A percentile compares a stretch with the other conserved stretches of the same genome.
phyloP scores from a whole-genome alignment of 2,113 vertebrate species.

The Trematocara macrostoma region DNA sequence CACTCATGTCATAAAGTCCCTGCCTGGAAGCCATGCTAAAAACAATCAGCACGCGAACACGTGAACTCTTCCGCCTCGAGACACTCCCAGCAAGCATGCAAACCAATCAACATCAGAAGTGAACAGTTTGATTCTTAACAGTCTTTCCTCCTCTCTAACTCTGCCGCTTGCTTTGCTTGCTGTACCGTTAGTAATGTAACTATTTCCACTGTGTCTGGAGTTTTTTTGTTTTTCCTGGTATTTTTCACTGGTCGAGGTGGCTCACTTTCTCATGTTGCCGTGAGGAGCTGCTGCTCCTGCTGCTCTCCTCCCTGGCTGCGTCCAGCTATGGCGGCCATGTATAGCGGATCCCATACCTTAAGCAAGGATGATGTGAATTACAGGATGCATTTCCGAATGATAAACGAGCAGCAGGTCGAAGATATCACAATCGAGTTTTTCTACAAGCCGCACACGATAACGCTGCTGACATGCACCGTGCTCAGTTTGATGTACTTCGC shows the following conservation, averaged over 20 bases:
- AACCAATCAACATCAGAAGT: slow-evolving; percentile 39
- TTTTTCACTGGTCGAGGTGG: not conserved
- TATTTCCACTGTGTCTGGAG: not conserved
- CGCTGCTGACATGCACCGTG: slow-evolving; percentile 89
- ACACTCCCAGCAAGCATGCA: slow-evolving; percentile 4
- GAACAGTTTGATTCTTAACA: not conserved
- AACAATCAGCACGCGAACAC: not conserved
- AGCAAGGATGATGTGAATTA: slow-evolving; percentile 97
- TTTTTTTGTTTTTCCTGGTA: not conserved
- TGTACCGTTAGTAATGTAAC: not conserved
- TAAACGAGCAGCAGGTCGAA: slow-evolving; percentile 98
- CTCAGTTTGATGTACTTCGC: slow-evolving; percentile 96
- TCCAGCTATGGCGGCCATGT: slow-evolving; percentile 79
- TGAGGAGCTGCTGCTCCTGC: not conserved
- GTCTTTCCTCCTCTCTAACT: not conserved
- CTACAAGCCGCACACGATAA: slow-evolving; percentile 95
- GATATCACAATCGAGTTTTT: slow-evolving; percentile 98
- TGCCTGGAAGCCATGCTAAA: slow-evolving; percentile 17
- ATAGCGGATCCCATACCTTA: slow-evolving; percentile 81
- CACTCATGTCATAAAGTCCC: not conserved
- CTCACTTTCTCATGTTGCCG: not conserved
- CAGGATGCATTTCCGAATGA: slow-evolving; percentile 96
- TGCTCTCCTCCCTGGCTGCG: not conserved
- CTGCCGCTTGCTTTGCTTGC: not conserved
- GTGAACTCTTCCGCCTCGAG: slow-evolving; percentile 33